Percentiles rank a stretch among this genome's conserved stretches.
phyloP scores from a whole-genome alignment of 2,888 invertebrate species.

The Notodonta ziczac region DNA sequence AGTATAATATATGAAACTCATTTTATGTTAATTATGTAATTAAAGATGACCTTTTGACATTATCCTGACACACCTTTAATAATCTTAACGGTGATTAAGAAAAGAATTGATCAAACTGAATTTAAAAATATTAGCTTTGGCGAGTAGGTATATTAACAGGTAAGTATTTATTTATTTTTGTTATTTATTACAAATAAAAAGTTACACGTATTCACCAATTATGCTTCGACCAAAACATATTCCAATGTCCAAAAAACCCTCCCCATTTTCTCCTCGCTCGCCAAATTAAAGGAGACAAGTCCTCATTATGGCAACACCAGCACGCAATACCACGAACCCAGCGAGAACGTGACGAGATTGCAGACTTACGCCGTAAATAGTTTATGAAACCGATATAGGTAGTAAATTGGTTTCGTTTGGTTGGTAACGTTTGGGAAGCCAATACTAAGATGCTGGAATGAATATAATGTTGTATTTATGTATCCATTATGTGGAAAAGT shows the following conservation, averaged over 20 bases:
- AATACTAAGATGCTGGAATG: conserved; percentile 1
- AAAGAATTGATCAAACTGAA: no score
- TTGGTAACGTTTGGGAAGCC: conserved; percentile 27
- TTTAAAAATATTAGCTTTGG: no score
- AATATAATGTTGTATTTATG: background rate
- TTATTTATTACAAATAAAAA: no score
- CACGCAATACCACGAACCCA: conserved; percentile 36
- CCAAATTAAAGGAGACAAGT: background rate
- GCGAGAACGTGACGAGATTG: conserved; percentile 39
- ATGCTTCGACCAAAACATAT: no score
- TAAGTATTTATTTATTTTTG: no score
- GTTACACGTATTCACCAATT: no score
- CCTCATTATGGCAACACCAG: conserved; percentile 30
- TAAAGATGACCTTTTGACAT: no score
- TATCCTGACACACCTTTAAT: no score
- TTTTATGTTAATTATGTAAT: no score
- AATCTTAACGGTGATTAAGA: no score
- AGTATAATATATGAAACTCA: no score
- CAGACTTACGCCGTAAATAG: conserved; percentile 34
- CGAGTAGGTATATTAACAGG: no score
- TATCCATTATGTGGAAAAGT: background rate
- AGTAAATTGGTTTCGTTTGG: conserved; percentile 51
- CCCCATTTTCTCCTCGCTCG: conserved; percentile 5
- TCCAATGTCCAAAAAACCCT: background rate
- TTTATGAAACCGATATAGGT: conserved; percentile 46